phyloP scores from a whole-genome alignment of 2,888 invertebrate genomes.

The Resseliella maxima region DNA sequence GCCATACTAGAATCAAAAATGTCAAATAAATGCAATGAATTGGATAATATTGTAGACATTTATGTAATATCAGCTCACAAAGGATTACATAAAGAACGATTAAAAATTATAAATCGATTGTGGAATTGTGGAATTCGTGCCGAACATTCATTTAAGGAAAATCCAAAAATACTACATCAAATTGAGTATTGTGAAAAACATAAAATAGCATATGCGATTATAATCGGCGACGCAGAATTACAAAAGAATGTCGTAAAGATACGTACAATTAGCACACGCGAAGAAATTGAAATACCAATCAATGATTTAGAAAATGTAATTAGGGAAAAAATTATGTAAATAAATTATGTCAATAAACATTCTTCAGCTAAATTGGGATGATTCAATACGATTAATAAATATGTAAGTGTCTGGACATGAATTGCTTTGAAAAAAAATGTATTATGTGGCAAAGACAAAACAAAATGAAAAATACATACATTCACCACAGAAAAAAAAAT shows the following conservation, averaged over 20 bases:
- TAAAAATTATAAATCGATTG: conserved; percentile 84
- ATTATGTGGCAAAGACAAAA: too few species aligned
- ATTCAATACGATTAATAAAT: too few species aligned
- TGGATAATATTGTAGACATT: conserved; percentile 90
- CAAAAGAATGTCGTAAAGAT: conserved; percentile 89
- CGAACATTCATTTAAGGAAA: conserved; percentile 95
- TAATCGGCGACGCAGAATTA: conserved; percentile 95
- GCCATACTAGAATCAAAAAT: conserved; percentile 87
- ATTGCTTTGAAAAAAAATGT: too few species aligned
- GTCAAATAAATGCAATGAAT: conserved; percentile 74
- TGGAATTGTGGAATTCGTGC: conserved; percentile 94
- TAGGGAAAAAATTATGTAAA: conserved; percentile 64
- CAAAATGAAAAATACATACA: too few species aligned
- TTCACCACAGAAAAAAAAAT: too few species aligned
- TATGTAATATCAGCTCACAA: conserved; percentile 97
- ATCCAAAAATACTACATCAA: conserved; percentile 93
- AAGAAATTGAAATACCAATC: conserved; percentile 74
- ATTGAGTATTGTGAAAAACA: conserved; percentile 96
- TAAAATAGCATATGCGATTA: conserved; percentile 89
- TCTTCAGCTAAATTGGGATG: too few species aligned
- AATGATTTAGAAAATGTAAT: conserved; percentile 71
- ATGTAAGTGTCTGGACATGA: too few species aligned
- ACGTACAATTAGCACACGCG: conserved; percentile 77
- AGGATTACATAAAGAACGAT: conserved; percentile 88
- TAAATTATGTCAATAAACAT: too few species aligned